Conservation (phyloP, 2,888 invertebrate species). For the Drosophila tanythrix region DNA sequence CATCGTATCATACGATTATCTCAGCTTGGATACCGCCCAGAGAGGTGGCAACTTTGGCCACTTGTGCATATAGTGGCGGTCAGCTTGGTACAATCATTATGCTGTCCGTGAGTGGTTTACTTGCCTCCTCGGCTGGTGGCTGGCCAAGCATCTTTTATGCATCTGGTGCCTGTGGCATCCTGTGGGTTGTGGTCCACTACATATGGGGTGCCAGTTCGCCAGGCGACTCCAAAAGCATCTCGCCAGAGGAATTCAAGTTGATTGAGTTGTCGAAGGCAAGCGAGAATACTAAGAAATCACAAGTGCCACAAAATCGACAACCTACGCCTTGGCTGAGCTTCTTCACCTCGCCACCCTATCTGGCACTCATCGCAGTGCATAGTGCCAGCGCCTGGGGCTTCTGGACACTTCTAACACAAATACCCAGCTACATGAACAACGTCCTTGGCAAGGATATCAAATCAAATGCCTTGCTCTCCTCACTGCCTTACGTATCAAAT, state of each 20-base stretch:
- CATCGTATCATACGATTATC: constrained; percentile 88
- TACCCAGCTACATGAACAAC: constrained; percentile 91
- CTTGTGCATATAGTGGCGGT: constrained; percentile 89
- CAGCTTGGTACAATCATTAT: constrained; percentile 92
- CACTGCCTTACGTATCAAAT: constrained; percentile 90
- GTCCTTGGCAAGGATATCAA: constrained; percentile 90
- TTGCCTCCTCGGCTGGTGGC: constrained; percentile 88
- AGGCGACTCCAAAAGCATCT: constrained; percentile 87
- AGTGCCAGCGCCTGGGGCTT: constrained; percentile 92
- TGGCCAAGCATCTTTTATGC: constrained; percentile 93
- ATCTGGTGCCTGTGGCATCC: constrained; percentile 87
- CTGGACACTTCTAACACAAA: constrained; percentile 92
- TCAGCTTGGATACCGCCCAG: constrained; percentile 89
- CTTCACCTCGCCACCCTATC: constrained; percentile 90
- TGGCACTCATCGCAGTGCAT: constrained; percentile 90
- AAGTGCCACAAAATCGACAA: constrained; percentile 72
- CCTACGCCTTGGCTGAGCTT: constrained; percentile 91
- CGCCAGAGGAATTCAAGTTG: constrained; percentile 88
- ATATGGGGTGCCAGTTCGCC: constrained; percentile 89
- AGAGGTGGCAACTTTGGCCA: constrained; percentile 89
- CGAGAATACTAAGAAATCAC: constrained; percentile 39
- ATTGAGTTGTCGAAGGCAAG: constrained; percentile 86
- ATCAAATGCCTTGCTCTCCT: constrained; percentile 89
- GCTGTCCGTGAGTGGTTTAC: constrained; percentile 91
- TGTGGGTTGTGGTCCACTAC: constrained; percentile 89